Evolutionary conservation across 2,797 vertebrate species (phyloP), one percentile per base, ranked within the genome.

Genomic region (Acanthopagrus latus): DNA sequence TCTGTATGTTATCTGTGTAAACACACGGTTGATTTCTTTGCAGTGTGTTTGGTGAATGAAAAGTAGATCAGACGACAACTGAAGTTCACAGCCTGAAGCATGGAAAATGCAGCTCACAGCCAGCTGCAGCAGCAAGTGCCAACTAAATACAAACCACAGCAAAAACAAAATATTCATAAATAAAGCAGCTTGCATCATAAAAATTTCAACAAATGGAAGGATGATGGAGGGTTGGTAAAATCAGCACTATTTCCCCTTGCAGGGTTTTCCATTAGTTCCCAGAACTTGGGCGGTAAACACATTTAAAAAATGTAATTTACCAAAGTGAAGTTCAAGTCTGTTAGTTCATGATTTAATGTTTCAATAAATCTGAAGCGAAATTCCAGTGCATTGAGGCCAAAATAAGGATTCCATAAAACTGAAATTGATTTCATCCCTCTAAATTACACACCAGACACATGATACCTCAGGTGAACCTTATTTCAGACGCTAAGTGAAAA

Each of bases 61-160:
- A 74, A 62, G 63, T 68, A 46, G 74, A 70, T 73, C 48, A 68
- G 60, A 70, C 2, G 2, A 71, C 57, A 67, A 48, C 17, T 38
- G n/a, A 54, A 57, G 57, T 29, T 41, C 54, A 65, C 38, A 46
- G 63, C 72, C 67, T 20, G 6, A 38, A 77, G 72, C 77, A n/a
- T 25, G 25, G 41, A 67, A 56, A 69, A 33, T 70, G 66, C 74
- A 76, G 74, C 51, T 54, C 33, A 44, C 51, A 73, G 55, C 29
- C 0, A 27, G 64, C 64, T 58, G 58, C 66, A 64, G 68, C 44
- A 56, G 29, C 57, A 52, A 51, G 55, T 0, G 6, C 21, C 62
- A 47, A 7, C 12, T 50, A 38, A 48, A 66, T 70, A 50, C 25
- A 33, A 68, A 76, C 43, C 33, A 48, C 56, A 71, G 57, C 44